A percentile compares a stretch with the other conserved stretches of the same genome.
Conservation (phyloP, 2,888 invertebrate genomes). For the Hydrotaea diabolus region DNA sequence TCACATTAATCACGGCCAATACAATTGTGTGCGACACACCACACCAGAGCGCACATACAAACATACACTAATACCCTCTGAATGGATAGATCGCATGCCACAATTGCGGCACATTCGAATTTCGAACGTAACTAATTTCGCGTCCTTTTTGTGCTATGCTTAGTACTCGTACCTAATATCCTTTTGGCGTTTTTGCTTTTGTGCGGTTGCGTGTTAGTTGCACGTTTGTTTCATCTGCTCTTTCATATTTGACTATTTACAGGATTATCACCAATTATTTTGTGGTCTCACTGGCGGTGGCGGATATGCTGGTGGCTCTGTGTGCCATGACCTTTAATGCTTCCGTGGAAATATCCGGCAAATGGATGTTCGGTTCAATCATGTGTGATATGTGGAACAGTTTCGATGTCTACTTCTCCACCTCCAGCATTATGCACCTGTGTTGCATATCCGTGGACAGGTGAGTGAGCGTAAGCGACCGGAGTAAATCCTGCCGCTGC, state of each 20-base stretch:
- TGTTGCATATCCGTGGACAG: slow-evolving; percentile 96
- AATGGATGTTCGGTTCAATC: slow-evolving; percentile 93
- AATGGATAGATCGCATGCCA: neutral
- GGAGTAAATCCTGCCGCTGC: neutral
- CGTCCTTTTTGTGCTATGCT: neutral
- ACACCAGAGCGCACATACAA: neutral
- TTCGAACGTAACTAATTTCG: neutral
- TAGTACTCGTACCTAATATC: neutral
- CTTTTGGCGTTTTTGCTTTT: neutral
- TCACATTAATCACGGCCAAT: neutral
- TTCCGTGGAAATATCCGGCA: slow-evolving; percentile 90
- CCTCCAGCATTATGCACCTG: slow-evolving; percentile 94
- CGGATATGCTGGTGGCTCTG: slow-evolving; percentile 94
- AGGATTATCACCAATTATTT: slow-evolving; percentile 96
- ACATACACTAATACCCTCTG: neutral
- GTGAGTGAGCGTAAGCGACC: slow-evolving; percentile 70
- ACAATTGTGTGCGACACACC: neutral
- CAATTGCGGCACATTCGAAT: too few species aligned
- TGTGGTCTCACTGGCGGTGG: slow-evolving; percentile 96
- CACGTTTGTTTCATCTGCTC: slow-evolving; percentile 17
- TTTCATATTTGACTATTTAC: slow-evolving; percentile 52
- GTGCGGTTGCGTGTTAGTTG: too few species aligned
- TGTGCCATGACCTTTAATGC: slow-evolving; percentile 97
- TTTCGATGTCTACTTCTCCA: slow-evolving; percentile 95
- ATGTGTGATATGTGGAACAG: slow-evolving; percentile 98